Conservation (phyloP, 1,140 invertebrate species). For the Coenobita brevimanus region DNA sequence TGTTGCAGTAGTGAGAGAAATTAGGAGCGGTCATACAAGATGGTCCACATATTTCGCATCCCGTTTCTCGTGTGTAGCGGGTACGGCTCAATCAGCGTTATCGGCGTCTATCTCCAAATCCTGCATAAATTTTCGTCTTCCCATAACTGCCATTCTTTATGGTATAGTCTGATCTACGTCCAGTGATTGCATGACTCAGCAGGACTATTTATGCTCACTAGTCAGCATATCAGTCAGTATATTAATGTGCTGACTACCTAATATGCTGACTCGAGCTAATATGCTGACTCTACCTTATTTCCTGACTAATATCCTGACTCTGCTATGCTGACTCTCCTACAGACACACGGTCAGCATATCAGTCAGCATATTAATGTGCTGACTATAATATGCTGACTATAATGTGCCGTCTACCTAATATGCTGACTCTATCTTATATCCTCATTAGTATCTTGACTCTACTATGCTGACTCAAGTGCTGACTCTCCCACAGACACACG, state of each 20-base stretch:
- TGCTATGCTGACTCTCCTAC: slow-evolving; percentile 73
- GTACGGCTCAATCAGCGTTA: too few relatives aligned
- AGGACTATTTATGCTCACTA: too few relatives aligned
- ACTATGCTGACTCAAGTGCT: slow-evolving; percentile 23
- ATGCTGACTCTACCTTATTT: neutral
- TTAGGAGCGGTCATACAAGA: too few relatives aligned
- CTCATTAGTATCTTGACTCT: neutral
- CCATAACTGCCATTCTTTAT: too few relatives aligned
- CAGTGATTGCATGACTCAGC: too few relatives aligned
- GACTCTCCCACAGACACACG: slow-evolving; percentile 84
- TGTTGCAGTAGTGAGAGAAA: too few relatives aligned
- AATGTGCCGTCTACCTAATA: too few relatives aligned
- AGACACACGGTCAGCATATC: slow-evolving; percentile 82
- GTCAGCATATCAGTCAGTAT: neutral
- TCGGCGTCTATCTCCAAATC: too few relatives aligned
- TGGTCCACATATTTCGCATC: too few relatives aligned
- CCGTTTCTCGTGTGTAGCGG: too few relatives aligned
- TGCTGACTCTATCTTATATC: neutral
- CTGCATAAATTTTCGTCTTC: too few relatives aligned
- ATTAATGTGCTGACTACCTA: neutral
- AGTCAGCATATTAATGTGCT: neutral
- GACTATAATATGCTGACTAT: neutral
- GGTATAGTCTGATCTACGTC: too few relatives aligned
- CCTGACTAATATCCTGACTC: neutral
- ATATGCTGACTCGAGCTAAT: neutral